These are phyloP conservation scores for Otolemur garnettii DNA, from an alignment of 2,113 vertebrate species.

Conservation along the genomic window DNA sequence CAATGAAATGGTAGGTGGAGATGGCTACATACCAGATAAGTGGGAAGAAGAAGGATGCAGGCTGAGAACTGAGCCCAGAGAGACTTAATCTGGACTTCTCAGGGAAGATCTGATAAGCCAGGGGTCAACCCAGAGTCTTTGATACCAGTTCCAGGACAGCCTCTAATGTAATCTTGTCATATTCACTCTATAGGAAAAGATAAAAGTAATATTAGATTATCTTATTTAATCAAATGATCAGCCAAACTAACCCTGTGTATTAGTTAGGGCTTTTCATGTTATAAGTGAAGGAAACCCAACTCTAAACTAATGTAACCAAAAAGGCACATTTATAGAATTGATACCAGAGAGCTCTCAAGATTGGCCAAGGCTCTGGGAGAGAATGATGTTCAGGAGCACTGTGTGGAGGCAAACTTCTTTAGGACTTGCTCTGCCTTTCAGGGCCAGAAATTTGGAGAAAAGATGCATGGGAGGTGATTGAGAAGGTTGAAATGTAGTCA, in stretches of 20 bases:
- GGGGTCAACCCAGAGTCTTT: not conserved
- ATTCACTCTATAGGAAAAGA: conserved; percentile 33
- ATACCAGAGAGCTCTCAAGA: not conserved
- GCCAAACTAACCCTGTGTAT: not conserved
- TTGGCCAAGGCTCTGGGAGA: not conserved
- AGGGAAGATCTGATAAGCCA: not conserved
- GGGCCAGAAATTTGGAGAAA: not conserved
- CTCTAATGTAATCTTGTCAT: not conserved
- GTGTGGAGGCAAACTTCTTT: not conserved
- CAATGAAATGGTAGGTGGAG: not conserved
- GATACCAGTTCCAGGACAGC: not conserved
- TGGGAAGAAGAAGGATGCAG: not conserved
- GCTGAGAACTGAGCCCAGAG: not conserved
- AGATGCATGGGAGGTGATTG: not conserved
- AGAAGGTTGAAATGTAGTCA: not conserved
- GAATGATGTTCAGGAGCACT: not conserved
- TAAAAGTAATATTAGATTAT: not conserved
- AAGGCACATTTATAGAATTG: not conserved
- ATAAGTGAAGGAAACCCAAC: not conserved
- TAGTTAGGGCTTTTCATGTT: not conserved
- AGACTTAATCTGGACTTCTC: not conserved
- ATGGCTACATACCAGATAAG: not conserved
- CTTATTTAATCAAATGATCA: conserved; percentile 11
- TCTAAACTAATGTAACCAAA: not conserved
- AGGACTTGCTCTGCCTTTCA: not conserved